phyloP scores from a whole-genome alignment of 1,140 invertebrate genomes.

The Drosophila ficusphila region DNA sequence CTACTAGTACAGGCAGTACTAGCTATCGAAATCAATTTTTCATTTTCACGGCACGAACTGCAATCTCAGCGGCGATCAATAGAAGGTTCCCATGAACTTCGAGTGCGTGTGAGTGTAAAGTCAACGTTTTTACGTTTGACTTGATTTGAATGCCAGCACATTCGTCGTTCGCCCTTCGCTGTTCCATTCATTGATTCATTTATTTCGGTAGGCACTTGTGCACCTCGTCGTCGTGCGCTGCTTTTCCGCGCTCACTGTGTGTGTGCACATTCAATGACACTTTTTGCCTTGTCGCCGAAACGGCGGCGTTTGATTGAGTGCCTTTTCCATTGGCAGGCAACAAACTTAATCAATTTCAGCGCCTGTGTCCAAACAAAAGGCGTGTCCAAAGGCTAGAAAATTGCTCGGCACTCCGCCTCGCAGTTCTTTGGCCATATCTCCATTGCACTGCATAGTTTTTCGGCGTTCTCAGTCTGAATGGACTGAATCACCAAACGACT shows the following conservation, averaged over 20 bases:
- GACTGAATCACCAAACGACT: slow-evolving; percentile 56
- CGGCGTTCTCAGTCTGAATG: slow-evolving; percentile 19
- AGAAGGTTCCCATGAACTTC: slow-evolving; percentile 8
- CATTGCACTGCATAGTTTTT: slow-evolving; percentile 34
- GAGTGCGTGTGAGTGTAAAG: slow-evolving; percentile 44
- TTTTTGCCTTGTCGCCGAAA: slow-evolving; percentile 21
- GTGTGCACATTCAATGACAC: slow-evolving; percentile 46
- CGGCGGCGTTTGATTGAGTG: slow-evolving; percentile 72
- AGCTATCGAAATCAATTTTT: slow-evolving; percentile 7
- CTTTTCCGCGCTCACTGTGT: neutral
- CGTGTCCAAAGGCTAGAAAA: slow-evolving; percentile 72
- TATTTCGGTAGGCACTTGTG: slow-evolving; percentile 54
- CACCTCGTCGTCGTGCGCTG: no score
- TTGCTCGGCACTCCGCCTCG: slow-evolving; percentile 32
- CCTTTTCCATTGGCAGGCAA: slow-evolving; percentile 74
- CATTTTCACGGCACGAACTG: slow-evolving; percentile 26
- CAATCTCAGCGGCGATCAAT: slow-evolving; percentile 8
- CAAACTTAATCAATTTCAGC: slow-evolving; percentile 79
- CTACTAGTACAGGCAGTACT: no score
- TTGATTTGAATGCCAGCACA: slow-evolving; percentile 64
- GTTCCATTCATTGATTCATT: slow-evolving; percentile 49
- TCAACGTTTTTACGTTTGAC: slow-evolving; percentile 73
- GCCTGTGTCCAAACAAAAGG: slow-evolving; percentile 78
- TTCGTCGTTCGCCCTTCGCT: neutral
- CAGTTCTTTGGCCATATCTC: no score